A percentile compares a stretch with the other conserved stretches of the same genome.
These are phyloP conservation scores for Typhlomys cinereus DNA, from an alignment of 2,113 vertebrate species.

Conservation along the genomic window DNA sequence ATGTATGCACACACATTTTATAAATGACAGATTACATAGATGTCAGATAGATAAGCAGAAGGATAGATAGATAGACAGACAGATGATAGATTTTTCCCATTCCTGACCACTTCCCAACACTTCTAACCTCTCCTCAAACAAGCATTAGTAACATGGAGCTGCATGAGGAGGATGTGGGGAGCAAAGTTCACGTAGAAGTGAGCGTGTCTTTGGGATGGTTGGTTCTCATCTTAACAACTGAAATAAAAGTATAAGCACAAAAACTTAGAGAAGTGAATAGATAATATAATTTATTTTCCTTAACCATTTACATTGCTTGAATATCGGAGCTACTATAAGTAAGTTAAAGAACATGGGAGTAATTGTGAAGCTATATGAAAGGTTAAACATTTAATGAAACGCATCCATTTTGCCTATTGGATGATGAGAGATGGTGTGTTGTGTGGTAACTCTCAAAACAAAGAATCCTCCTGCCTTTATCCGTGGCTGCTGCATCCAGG, in stretches of 20 bases:
- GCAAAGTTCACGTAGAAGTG: not conserved
- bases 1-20: not conserved
- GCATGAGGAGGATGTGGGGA: not conserved
- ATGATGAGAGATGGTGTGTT: not conserved
- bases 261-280: not conserved
- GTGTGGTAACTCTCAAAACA: not conserved
- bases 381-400: not conserved
- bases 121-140: not conserved
- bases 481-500: not conserved
- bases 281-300: not conserved
- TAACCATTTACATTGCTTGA: not conserved
- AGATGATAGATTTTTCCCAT: not conserved
- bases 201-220: not conserved
- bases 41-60: too few species aligned
- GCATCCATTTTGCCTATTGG: not conserved
- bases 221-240: not conserved
- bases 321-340: not conserved
- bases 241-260: not conserved
- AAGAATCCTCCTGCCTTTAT: not conserved
- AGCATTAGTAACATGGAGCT: not conserved
- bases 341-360: not conserved
- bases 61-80: not conserved
- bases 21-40: too few species aligned
- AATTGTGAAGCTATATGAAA: not conserved
- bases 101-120: not conserved